Evolutionary conservation across 2,888 invertebrate species (phyloP), one percentile per base, ranked within the genome.

Genomic region (Prosopocoilus inquinatus): DNA sequence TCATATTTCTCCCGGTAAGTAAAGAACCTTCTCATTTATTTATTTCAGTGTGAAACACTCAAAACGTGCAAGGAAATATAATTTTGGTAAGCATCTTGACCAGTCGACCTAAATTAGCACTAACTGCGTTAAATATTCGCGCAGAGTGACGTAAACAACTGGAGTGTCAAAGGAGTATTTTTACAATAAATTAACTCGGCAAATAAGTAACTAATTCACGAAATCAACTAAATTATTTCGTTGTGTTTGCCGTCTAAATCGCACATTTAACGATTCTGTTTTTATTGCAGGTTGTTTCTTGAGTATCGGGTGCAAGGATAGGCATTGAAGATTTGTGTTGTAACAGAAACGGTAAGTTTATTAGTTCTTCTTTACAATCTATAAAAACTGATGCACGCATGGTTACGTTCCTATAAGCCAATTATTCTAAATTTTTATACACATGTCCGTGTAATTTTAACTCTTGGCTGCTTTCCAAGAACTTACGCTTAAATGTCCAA

Each of bases 1-100:
- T 74, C 73, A 74, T 65, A 70, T 57, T 57, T 67, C 63, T 69
- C 72, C 72, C 71, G 74, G 76, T 75, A 71, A 75, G 75, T 61
- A 57, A 57, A 53, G 61, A 50, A 32, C 28, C 43, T 15, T 41
- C 9, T 41, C 15, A 13, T 15, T 15, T 41, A 13, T 15, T 15
- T 11, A 9, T 41, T 16, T 1, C 41, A 16, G 11, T 41, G 13
- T 9, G 8, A 11, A 15, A 15, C 9, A 41, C 16, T 41, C 15
- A 15, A 41, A 5, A 9, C 15, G 5, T 15, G 9, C 15, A 9
- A 9, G 13, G 2, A 9, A 41, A 13, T 15, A 9, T 41, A 41
- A n/a, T 11, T 28, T 28, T 2, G 41, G 7, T 2, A 41, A 13
- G 15, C 9, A 3, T 9, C 16, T 15, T 9, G 5, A 9, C 2